Evolutionary conservation across 2,113 vertebrate genomes (phyloP).

Genomic region (Cairina moschata): DNA sequence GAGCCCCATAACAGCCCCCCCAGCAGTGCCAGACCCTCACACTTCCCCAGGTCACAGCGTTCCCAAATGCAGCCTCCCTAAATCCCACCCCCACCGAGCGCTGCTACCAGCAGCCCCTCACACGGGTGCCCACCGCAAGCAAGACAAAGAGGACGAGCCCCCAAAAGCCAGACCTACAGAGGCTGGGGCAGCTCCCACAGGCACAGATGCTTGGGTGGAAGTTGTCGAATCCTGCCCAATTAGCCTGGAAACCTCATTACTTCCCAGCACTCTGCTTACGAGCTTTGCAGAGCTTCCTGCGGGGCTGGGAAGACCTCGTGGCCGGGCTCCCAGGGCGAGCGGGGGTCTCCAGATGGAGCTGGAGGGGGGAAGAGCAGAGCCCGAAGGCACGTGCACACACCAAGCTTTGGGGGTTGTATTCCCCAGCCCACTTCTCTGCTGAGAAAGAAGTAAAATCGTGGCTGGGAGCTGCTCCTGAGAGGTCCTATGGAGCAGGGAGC

Average conservation of each 20-base stretch:
- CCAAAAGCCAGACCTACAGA: background rate
- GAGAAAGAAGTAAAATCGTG: background rate
- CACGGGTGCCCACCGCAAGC: rapidly evolving
- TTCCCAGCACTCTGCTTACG: background rate
- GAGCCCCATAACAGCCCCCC: background rate
- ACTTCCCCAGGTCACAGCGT: background rate
- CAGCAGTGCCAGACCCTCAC: background rate
- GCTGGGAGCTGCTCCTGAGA: background rate
- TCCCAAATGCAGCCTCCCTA: background rate
- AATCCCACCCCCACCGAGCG: background rate
- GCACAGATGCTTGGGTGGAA: constrained; percentile 1
- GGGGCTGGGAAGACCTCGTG: constrained; percentile 3
- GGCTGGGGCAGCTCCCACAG: background rate
- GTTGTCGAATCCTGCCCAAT: constrained; percentile 7
- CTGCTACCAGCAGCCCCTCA: background rate
- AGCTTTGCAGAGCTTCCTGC: constrained; percentile 70
- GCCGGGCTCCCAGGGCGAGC: background rate
- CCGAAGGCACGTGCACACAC: too few species aligned
- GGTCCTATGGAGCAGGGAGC: background rate
- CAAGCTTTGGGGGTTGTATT: too few species aligned
- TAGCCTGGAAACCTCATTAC: constrained; percentile 63
- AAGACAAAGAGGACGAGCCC: background rate
- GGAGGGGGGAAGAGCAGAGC: background rate
- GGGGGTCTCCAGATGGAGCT: background rate
- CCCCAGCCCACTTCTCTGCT: too few species aligned